phyloP scores from a whole-genome alignment of 2,113 vertebrate genomes.

The Ptychochromis oligacanthus region DNA sequence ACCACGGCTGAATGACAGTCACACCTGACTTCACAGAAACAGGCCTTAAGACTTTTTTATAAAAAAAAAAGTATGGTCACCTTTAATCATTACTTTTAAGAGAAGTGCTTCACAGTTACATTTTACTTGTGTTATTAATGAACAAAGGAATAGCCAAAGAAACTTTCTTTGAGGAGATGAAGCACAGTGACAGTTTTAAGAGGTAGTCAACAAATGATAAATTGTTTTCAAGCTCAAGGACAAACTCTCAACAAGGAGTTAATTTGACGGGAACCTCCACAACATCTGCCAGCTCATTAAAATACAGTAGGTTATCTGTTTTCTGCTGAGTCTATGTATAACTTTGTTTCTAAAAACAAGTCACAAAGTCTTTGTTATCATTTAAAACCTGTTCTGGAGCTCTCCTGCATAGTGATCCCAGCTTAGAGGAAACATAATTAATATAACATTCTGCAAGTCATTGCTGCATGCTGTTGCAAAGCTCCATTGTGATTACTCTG shows the following conservation, averaged over 20 bases:
- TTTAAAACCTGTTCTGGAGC: not conserved
- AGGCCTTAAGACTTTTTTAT: not conserved
- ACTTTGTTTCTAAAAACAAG: conserved; percentile 1
- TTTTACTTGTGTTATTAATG: not conserved
- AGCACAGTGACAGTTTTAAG: not conserved
- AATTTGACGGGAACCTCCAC: not conserved
- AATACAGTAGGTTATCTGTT: not conserved
- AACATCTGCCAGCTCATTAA: not conserved
- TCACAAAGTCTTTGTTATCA: not conserved
- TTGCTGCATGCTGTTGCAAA: conserved; percentile 4
- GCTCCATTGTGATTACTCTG: conserved; percentile 12
- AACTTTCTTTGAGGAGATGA: not conserved
- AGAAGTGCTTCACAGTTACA: not conserved
- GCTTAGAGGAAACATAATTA: conserved; percentile 4
- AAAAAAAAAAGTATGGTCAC: not conserved
- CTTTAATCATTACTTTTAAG: not conserved
- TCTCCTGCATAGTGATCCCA: not conserved
- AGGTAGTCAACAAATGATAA: not conserved
- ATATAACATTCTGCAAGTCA: not conserved
- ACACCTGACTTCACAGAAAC: not conserved
- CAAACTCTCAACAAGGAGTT: not conserved
- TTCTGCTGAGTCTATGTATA: not conserved
- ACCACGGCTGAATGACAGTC: not conserved
- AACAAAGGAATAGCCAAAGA: not conserved
- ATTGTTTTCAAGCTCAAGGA: not conserved